Evolutionary conservation across 2,888 invertebrate species (phyloP).

Genomic region (Taphrorychus bicolor): DNA sequence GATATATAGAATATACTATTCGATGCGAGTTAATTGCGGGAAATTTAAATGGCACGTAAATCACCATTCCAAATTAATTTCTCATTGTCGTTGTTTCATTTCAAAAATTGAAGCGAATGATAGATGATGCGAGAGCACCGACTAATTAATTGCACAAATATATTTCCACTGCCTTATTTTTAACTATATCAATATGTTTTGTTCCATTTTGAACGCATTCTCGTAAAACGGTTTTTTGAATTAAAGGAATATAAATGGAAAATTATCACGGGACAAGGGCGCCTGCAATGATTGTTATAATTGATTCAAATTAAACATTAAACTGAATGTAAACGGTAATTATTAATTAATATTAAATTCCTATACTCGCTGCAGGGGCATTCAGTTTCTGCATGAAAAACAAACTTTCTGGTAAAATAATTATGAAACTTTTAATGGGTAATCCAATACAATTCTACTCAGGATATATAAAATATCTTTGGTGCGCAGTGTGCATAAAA

Average conservation of each 20-base stretch:
- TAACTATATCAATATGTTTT: not conserved
- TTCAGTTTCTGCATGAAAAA: not conserved
- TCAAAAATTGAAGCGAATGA: not conserved
- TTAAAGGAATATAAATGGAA: not conserved
- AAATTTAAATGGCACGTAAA: too few relatives aligned
- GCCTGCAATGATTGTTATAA: not conserved
- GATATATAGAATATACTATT: too few relatives aligned
- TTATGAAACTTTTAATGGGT: conserved; percentile 4
- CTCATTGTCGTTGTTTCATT: not conserved
- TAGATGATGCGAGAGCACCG: not conserved
- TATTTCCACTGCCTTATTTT: not conserved
- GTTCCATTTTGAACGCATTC: not conserved
- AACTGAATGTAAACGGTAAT: not conserved
- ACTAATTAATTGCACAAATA: not conserved
- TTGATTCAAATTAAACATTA: conserved; percentile 2
- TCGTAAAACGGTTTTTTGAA: not conserved
- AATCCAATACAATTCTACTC: conserved; percentile 4
- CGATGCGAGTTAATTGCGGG: too few relatives aligned
- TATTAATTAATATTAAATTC: conserved; percentile 2
- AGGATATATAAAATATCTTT: not conserved
- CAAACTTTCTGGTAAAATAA: not conserved
- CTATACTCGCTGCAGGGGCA: not conserved
- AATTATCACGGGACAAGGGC: not conserved
- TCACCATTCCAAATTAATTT: too few relatives aligned
- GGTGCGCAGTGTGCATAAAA: not conserved